Conservation (phyloP, 37 sponge, comb jelly and placozoan genomes). For the Cladorhizidae sp. region DNA sequence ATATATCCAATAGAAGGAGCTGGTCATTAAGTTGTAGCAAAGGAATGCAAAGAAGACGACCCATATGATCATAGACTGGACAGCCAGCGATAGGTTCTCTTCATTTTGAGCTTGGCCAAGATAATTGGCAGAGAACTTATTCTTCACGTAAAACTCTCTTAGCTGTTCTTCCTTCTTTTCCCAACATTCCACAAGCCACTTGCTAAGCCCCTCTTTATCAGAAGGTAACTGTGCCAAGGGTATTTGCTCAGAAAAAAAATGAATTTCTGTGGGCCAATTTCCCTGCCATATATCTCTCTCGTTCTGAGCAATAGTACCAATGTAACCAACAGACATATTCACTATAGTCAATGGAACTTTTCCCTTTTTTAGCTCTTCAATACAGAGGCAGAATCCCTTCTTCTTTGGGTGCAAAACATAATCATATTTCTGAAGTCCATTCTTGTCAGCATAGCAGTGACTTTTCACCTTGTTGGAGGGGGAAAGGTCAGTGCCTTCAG, state of each 20-base stretch:
- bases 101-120: not conserved
- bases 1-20: slow-evolving; percentile 22
- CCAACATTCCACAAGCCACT: slow-evolving; percentile 76
- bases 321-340: slow-evolving; percentile 66
- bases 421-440: slow-evolving; percentile 68
- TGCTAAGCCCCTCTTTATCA: slow-evolving; percentile 38
- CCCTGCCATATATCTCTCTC: slow-evolving; percentile 66
- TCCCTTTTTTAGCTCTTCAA: slow-evolving; percentile 48
- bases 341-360: slow-evolving; percentile 4
- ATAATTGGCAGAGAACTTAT: slow-evolving; percentile 38
- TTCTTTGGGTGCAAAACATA: slow-evolving; percentile 87
- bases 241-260: slow-evolving; percentile 41
- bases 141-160: slow-evolving; percentile 60
- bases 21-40: slow-evolving; percentile 9
- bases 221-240: slow-evolving; percentile 35
- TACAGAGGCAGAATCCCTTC: slow-evolving; percentile 79
- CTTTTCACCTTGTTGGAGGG: slow-evolving; percentile 52
- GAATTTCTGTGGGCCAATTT: slow-evolving; percentile 73
- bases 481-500: slow-evolving; percentile 93
- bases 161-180: slow-evolving; percentile 69
- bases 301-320: slow-evolving; percentile 67
- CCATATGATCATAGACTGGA: slow-evolving; percentile 16
- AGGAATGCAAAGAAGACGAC: slow-evolving; percentile 7
- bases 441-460: slow-evolving; percentile 63
- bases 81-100: not conserved